A percentile compares a stretch with the other conserved stretches of the same genome.
These are phyloP conservation scores for Misgurnus anguillicaudatus DNA, from an alignment of 2,113 vertebrate species.

Conservation along the genomic window DNA sequence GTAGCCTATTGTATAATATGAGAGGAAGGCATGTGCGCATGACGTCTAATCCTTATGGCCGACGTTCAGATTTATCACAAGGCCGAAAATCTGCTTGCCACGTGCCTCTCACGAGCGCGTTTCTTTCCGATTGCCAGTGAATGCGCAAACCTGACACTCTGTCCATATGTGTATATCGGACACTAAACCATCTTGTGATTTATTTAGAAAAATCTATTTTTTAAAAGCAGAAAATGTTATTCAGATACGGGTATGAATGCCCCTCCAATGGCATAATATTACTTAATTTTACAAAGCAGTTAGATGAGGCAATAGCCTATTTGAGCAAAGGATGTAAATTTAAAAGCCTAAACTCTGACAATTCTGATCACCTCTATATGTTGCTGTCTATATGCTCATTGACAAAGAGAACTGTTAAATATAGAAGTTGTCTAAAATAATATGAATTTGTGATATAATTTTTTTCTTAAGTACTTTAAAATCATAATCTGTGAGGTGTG, in stretches of 20 bases:
- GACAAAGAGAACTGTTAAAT: not conserved
- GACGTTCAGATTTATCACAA: slow-evolving; percentile 62
- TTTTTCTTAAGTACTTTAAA: not conserved
- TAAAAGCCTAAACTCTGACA: no score
- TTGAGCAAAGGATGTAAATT: no score
- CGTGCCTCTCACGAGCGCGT: slow-evolving; percentile 49
- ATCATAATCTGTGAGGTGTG: slow-evolving; percentile 13
- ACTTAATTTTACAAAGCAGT: not conserved
- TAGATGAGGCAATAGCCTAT: no score
- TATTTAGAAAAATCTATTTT: not conserved
- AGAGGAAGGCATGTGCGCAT: slow-evolving; percentile 17
- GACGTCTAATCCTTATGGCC: slow-evolving; percentile 55
- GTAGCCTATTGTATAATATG: not conserved
- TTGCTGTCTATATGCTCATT: not conserved
- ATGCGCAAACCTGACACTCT: not conserved
- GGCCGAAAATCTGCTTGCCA: slow-evolving; percentile 62
- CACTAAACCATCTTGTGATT: not conserved
- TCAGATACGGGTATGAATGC: not conserved
- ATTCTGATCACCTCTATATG: no score
- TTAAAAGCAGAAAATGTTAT: not conserved
- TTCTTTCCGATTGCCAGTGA: not conserved
- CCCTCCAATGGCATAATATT: not conserved
- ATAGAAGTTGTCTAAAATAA: not conserved
- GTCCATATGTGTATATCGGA: not conserved
- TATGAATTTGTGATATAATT: no score